Conservation (phyloP, 2,113 vertebrate species). For the Porphyrio hochstetteri region DNA sequence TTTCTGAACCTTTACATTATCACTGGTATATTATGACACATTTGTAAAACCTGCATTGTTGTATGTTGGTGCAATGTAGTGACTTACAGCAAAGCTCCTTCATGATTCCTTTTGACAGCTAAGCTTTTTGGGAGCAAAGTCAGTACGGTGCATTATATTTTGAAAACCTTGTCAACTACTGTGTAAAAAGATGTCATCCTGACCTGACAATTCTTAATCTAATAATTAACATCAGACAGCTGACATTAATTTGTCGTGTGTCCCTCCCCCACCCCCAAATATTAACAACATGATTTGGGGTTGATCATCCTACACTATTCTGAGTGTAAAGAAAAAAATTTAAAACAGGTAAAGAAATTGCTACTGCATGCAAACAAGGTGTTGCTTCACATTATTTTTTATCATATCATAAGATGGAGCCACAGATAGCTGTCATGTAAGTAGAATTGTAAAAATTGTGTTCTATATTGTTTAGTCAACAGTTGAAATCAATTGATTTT, state of each 20-base stretch:
- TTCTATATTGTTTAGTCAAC: slow-evolving; percentile 38
- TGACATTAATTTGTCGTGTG: neutral
- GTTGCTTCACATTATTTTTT: neutral
- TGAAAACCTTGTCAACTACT: neutral
- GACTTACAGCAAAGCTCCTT: neutral
- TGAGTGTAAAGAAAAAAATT: neutral
- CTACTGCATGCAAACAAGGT: neutral
- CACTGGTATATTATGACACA: neutral
- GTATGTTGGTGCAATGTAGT: neutral
- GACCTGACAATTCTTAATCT: neutral
- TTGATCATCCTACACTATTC: neutral
- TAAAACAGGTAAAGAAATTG: neutral
- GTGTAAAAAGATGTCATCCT: neutral
- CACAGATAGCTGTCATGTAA: neutral
- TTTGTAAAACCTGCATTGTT: neutral
- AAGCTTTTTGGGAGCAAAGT: neutral
- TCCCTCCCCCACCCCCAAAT: neutral
- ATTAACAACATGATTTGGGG: neutral
- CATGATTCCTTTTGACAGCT: neutral
- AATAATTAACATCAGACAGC: neutral
- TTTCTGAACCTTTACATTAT: neutral
- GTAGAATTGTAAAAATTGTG: slow-evolving; percentile 32
- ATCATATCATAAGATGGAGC: neutral
- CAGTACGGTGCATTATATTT: neutral
- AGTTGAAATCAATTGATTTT: slow-evolving; percentile 42